A percentile compares a stretch with the other conserved stretches of the same genome.
phyloP scores from a whole-genome alignment of 2,888 invertebrate genomes.

The Hetaerina titia region DNA sequence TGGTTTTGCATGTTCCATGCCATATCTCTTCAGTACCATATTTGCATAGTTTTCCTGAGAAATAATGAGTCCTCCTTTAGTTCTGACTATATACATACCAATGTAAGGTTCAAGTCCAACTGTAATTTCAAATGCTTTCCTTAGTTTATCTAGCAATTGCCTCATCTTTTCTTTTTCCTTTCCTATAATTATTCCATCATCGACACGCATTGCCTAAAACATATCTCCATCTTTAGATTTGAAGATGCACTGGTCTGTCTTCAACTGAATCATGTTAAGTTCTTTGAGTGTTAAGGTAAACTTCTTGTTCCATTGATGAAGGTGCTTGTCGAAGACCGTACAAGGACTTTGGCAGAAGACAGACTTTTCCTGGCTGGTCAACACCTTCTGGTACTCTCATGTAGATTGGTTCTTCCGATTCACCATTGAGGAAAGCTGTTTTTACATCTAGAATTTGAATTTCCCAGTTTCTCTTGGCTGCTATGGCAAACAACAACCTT shows the following conservation, averaged over 20 bases:
- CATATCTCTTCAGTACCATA: too few species aligned
- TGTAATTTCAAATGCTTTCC: too few species aligned
- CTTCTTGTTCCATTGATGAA: conserved; percentile 70
- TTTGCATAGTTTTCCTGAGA: too few species aligned
- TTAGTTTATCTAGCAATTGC: too few species aligned
- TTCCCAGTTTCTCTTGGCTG: too few species aligned
- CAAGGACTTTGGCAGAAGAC: neutral
- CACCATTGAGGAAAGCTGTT: too few species aligned
- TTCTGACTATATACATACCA: neutral
- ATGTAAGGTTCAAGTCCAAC: too few species aligned
- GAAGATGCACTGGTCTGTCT: neutral
- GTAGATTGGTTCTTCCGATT: too few species aligned
- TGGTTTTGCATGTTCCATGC: too few species aligned
- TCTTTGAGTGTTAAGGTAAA: too few species aligned
- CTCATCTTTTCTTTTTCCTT: neutral
- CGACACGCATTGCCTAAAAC: neutral
- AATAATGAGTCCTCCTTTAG: too few species aligned
- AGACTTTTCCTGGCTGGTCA: conserved; percentile 68
- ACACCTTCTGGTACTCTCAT: conserved; percentile 17
- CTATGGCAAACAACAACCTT: neutral
- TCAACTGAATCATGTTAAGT: neutral
- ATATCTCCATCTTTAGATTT: conserved; percentile 1
- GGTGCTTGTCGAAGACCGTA: conserved; percentile 70
- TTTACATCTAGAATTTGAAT: too few species aligned
- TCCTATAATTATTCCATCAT: conserved; percentile 14